A percentile compares a stretch with the other conserved stretches of the same genome.
phyloP scores from a whole-genome alignment of 2,113 vertebrate genomes.

The Syngnathus floridae region DNA sequence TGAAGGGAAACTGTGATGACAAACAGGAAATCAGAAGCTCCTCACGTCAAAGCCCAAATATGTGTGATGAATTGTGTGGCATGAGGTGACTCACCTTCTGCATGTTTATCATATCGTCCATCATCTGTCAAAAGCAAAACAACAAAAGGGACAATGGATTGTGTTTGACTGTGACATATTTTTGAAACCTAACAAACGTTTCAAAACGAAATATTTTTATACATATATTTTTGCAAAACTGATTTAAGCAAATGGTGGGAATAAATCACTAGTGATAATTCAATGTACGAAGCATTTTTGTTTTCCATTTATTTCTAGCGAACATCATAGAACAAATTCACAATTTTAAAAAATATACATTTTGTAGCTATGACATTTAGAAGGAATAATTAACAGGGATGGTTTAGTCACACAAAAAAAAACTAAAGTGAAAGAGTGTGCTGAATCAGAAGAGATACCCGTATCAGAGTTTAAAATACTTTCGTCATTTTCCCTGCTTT shows the following conservation, averaged over 20 bases:
- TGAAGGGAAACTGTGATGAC: background rate
- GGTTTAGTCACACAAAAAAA: constrained; percentile 34
- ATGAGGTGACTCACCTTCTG: background rate
- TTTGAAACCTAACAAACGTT: background rate
- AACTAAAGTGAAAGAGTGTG: constrained; percentile 75
- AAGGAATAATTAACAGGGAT: constrained; percentile 69
- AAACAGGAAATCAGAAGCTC: background rate
- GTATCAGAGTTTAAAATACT: constrained; percentile 76
- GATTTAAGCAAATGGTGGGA: constrained; percentile 11
- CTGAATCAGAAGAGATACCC: constrained; percentile 76
- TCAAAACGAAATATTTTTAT: too few species aligned
- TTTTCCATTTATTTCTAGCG: constrained; percentile 72
- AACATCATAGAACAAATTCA: constrained; percentile 77
- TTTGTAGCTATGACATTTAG: constrained; percentile 76
- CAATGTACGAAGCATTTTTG: constrained; percentile 74
- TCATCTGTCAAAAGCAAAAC: background rate
- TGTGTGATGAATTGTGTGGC: background rate
- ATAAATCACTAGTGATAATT: constrained; percentile 50
- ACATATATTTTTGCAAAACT: background rate
- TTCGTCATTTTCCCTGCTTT: constrained; percentile 68
- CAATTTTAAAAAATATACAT: constrained; percentile 78
- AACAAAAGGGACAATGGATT: background rate
- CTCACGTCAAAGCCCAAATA: background rate
- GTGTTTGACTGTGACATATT: background rate
- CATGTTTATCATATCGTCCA: background rate